phyloP scores from a whole-genome alignment of 2,797 vertebrate species.

The Pipistrellus nathusii region DNA sequence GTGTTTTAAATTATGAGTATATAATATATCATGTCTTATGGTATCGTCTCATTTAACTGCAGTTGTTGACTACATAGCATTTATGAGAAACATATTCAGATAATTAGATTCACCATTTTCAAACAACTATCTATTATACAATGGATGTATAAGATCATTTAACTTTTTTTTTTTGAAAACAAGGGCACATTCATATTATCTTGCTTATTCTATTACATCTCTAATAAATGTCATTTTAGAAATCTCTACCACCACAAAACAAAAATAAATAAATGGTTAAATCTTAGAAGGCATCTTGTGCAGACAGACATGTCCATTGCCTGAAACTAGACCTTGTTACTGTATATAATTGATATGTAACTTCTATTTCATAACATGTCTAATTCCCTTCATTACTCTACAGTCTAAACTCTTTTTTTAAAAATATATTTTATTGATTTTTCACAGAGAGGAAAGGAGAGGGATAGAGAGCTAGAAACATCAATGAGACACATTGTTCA shows the following conservation, averaged over 20 bases:
- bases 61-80: constrained; percentile 33
- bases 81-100: constrained; percentile 65
- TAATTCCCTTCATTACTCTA: background rate
- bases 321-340: constrained; percentile 26
- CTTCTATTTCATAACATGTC: constrained; percentile 19
- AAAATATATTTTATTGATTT: too few species aligned
- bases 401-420: background rate
- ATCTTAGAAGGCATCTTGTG: constrained; percentile 27
- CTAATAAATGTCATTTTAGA: constrained; percentile 71
- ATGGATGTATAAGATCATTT: constrained; percentile 30
- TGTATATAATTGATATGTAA: constrained; percentile 5
- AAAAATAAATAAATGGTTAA: constrained; percentile 71
- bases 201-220: constrained; percentile 63
- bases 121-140: constrained; percentile 31
- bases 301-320: constrained; percentile 22
- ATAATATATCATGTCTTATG: background rate
- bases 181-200: constrained; percentile 34
- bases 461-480: too few species aligned
- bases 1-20: constrained; percentile 75
- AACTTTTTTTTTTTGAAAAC: constrained; percentile 59
- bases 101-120: constrained; percentile 49
- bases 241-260: constrained; percentile 27
- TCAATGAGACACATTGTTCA: too few species aligned
- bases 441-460: too few species aligned
- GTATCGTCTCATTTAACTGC: constrained; percentile 63